These are phyloP conservation scores for Tenebrio molitor DNA, from an alignment of 1,140 invertebrate species.

Conservation along the genomic window DNA sequence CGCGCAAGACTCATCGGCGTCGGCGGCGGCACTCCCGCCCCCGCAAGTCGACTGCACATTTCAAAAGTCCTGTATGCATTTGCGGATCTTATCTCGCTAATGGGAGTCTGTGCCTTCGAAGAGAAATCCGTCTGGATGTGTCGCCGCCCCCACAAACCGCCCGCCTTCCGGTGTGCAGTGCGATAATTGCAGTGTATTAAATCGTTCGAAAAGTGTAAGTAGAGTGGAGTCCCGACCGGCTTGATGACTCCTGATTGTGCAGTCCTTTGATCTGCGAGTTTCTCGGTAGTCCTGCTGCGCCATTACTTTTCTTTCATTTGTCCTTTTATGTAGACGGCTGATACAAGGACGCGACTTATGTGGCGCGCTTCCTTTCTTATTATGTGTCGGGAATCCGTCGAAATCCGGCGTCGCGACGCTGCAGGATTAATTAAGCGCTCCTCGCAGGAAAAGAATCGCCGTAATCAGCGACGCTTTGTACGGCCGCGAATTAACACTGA, in stretches of 20 bases:
- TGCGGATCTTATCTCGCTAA: slow-evolving; percentile 39
- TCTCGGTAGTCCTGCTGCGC: slow-evolving; percentile 26
- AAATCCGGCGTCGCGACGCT: background rate
- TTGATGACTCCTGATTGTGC: slow-evolving; percentile 40
- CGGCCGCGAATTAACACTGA: background rate
- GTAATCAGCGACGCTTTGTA: no score
- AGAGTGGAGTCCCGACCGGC: slow-evolving; percentile 14
- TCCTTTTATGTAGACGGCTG: slow-evolving; percentile 8
- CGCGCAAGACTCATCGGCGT: no score
- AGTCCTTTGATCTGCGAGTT: slow-evolving; percentile 30
- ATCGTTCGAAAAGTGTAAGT: slow-evolving; percentile 37
- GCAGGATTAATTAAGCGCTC: background rate
- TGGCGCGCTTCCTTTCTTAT: slow-evolving; percentile 17
- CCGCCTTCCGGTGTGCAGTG: slow-evolving; percentile 33
- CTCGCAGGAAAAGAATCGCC: background rate
- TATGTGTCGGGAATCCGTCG: slow-evolving; percentile 2
- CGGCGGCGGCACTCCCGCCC: no score
- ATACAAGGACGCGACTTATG: slow-evolving; percentile 25
- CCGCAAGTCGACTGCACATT: no score
- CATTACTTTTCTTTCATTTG: slow-evolving; percentile 34
- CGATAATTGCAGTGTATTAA: slow-evolving; percentile 31
- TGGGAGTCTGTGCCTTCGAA: slow-evolving; percentile 26
- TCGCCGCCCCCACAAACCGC: background rate
- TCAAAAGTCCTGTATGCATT: no score
- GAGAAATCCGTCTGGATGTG: slow-evolving; percentile 1